These are phyloP conservation scores for Nymphalis polychloros DNA, from an alignment of 2,888 invertebrate species.

Conservation along the genomic window DNA sequence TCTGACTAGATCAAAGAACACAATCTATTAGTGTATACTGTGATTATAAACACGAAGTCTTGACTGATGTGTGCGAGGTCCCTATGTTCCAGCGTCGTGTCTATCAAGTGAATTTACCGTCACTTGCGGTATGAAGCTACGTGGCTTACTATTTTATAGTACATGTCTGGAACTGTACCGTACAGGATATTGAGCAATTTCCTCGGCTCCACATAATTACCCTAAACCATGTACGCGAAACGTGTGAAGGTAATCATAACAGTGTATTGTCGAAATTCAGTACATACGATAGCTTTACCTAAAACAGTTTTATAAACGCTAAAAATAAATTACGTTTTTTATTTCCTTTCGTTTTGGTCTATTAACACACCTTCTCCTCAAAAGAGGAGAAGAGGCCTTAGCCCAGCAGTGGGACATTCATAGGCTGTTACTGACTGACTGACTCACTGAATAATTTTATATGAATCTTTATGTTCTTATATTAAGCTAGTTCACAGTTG, in stretches of 20 bases:
- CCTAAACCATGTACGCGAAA: conserved; percentile 7
- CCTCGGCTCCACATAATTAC: conserved; percentile 45
- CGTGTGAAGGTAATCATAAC: neutral
- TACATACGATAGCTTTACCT: neutral
- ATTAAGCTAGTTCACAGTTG: too few relatives aligned
- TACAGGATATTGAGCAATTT: conserved; percentile 65
- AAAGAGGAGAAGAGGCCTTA: too few relatives aligned
- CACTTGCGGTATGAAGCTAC: conserved; percentile 36
- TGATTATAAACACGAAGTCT: neutral
- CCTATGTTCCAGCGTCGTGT: conserved; percentile 18
- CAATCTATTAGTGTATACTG: neutral
- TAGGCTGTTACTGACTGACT: too few relatives aligned
- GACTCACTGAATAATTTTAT: too few relatives aligned
- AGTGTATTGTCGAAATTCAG: neutral
- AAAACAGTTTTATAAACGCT: neutral
- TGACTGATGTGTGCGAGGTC: conserved; percentile 15
- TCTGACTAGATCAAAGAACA: neutral
- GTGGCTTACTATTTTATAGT: conserved; percentile 23
- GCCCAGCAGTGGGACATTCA: too few relatives aligned
- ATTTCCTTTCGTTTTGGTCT: too few relatives aligned
- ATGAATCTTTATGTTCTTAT: too few relatives aligned
- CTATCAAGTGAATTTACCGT: conserved; percentile 43
- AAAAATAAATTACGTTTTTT: too few relatives aligned
- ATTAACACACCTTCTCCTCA: too few relatives aligned
- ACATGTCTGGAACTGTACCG: conserved; percentile 24